Base-by-base conservation (phyloP, 2,113 vertebrate genomes). In the Cyprinodon tularosa region DNA sequence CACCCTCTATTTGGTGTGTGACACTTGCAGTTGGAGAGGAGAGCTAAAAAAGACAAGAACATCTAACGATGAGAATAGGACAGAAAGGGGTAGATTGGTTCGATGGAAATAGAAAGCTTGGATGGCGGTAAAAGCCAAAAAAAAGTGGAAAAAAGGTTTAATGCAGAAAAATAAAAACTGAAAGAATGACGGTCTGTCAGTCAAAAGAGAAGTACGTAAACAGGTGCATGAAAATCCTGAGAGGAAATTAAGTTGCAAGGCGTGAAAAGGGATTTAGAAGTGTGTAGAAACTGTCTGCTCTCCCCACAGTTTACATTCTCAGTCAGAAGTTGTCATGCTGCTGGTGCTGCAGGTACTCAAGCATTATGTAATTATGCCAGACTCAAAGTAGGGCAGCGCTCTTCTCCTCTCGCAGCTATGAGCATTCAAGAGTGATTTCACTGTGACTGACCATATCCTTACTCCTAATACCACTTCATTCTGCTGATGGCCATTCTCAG, bases 361-460 rank as follows among this genome's bases (percentile, higher is more conserved):
- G 84, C 81, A 82, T 92, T 91, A 85, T 89, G 84, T 91, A 88
- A 90, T 91, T 92, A 91, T 78, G 67, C 57, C 78, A 84, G 85
- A 86, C 80, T 86, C 69, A 86, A 92, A 90, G 72, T 92, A 91
- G 90, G 89, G 39, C 91, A 90, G 40, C 2, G 68, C 65, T 88
- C 70, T 83, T 78, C 76, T 87, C 83, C 87, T 85, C 86, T 90
- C 88, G 77, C 72, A 63, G 79, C 60, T 65, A 68, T 29, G 68
- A 85, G 57, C 81, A 74, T 77, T 78, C 79, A 68, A 64, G 77
- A 78, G 73, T 78, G 83, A 87, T 77, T 85, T 79, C 72, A 77
- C 71, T 82, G 75, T 20, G 66, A 82, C 81, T 84, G 81, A 79
- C 86, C 87, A 87, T 72, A 74, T 78, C 73, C 72, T 9, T 74